Conservation (phyloP, 2,888 invertebrate species). For the Lucinisca nassula region DNA sequence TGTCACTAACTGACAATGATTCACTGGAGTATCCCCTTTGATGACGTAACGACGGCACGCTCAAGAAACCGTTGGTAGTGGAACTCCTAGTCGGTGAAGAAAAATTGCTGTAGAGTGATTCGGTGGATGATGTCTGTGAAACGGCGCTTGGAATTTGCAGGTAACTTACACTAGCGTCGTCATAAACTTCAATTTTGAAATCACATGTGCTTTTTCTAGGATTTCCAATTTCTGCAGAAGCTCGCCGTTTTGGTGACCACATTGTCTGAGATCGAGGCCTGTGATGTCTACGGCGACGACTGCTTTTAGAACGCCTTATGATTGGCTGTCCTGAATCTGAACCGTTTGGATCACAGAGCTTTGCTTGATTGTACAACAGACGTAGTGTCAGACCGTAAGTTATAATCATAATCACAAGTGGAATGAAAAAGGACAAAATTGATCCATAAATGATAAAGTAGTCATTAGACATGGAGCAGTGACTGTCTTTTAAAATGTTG, state of each 20-base stretch:
- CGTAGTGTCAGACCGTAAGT: conserved; percentile 98
- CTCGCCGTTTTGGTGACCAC: background rate
- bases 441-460: conserved; percentile 94
- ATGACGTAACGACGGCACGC: conserved; percentile 37
- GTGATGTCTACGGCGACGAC: conserved; percentile 35
- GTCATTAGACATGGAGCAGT: conserved; percentile 88
- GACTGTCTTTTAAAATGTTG: conserved; percentile 90
- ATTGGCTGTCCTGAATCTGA: conserved; percentile 75
- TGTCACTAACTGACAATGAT: conserved; percentile 50
- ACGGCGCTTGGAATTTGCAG: conserved; percentile 46
- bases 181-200: conserved; percentile 24
- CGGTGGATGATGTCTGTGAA: conserved; percentile 55
- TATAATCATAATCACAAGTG: conserved; percentile 97
- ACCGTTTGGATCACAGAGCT: conserved; percentile 75
- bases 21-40: conserved; percentile 52
- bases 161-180: conserved; percentile 9
- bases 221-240: background rate
- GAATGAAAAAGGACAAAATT: conserved; percentile 98
- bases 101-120: conserved; percentile 39
- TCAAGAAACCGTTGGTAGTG: conserved; percentile 43
- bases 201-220: conserved; percentile 30
- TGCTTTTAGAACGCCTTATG: conserved; percentile 79
- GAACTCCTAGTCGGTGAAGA: background rate
- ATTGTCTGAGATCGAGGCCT: background rate
- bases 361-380: conserved; percentile 93